Evolutionary conservation across 1,140 invertebrate genomes (phyloP).

Genomic region (Aphis gossypii): DNA sequence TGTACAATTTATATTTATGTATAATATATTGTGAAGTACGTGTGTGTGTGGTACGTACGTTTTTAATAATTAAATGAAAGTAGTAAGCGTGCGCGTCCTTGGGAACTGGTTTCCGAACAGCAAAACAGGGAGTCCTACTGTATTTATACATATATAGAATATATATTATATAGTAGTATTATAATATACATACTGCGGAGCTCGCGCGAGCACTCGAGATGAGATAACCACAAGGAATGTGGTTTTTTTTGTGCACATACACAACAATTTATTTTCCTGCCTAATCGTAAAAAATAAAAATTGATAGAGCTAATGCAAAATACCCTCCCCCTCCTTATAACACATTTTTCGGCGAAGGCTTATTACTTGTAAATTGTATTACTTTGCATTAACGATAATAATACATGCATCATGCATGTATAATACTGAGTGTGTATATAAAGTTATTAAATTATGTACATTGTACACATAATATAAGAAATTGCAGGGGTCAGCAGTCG

Average conservation of each 20-base stretch:
- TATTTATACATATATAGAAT: constrained; percentile 2
- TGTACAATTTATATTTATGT: neutral
- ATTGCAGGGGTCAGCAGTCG: neutral
- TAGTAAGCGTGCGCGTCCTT: constrained; percentile 52
- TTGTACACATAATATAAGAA: neutral
- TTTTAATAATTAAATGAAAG: constrained; percentile 57
- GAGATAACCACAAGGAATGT: constrained; percentile 54
- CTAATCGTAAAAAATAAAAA: constrained; percentile 45
- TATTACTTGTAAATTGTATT: neutral
- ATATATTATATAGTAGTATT: neutral
- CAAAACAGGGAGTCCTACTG: constrained; percentile 46
- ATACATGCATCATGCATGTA: neutral
- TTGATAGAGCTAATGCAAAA: neutral
- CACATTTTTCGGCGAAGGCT: neutral
- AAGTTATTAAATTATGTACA: neutral
- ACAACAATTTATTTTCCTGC: constrained; percentile 40
- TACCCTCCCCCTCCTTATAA: neutral
- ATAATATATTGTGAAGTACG: neutral
- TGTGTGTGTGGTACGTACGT: neutral
- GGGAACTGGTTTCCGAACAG: constrained; percentile 43
- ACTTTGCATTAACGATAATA: neutral
- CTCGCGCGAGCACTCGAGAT: constrained; percentile 36
- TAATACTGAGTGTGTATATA: neutral
- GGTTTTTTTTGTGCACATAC: constrained; percentile 49
- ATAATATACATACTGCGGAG: neutral